phyloP scores from a whole-genome alignment of 30 jellyfish, hydroid and myxozoan species.

The Cassiopea andromeda region DNA sequence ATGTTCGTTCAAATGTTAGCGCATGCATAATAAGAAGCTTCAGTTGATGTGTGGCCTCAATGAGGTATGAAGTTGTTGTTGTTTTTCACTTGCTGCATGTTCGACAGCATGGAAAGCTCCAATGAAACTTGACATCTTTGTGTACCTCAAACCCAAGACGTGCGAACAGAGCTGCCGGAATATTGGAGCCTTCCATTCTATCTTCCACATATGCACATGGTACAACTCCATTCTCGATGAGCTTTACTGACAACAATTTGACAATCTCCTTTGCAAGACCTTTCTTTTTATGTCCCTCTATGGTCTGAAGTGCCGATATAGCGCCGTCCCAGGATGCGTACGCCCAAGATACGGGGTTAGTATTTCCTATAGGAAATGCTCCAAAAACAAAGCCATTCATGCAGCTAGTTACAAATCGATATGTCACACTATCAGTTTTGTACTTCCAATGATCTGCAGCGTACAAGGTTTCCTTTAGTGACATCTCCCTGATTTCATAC shows the following conservation, averaged over 20 bases:
- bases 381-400: constrained; percentile 57
- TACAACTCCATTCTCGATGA: constrained; percentile 21
- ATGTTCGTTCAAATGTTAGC: too few species aligned
- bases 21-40: too few species aligned
- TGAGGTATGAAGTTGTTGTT: background rate
- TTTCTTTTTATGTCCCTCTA: constrained; percentile 36
- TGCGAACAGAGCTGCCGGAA: constrained; percentile 26
- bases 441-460: constrained; percentile 59
- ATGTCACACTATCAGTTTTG: background rate
- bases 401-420: constrained; percentile 51
- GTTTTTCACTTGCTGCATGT: background rate
- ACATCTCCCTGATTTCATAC: constrained; percentile 52
- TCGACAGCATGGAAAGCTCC: constrained; percentile 9
- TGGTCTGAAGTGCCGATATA: constrained; percentile 60
- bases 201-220: constrained; percentile 59
- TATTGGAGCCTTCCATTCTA: constrained; percentile 16
- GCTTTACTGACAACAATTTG: constrained; percentile 6
- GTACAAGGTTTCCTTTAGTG: constrained; percentile 46
- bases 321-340: constrained; percentile 69
- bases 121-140: constrained; percentile 2
- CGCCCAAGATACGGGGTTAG: constrained; percentile 70
- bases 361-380: constrained; percentile 46
- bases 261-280: constrained; percentile 67
- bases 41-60: too few species aligned
- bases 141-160: constrained; percentile 47